phyloP scores from a whole-genome alignment of 2,797 vertebrate genomes.

The Melanotaenia maccullochi region DNA sequence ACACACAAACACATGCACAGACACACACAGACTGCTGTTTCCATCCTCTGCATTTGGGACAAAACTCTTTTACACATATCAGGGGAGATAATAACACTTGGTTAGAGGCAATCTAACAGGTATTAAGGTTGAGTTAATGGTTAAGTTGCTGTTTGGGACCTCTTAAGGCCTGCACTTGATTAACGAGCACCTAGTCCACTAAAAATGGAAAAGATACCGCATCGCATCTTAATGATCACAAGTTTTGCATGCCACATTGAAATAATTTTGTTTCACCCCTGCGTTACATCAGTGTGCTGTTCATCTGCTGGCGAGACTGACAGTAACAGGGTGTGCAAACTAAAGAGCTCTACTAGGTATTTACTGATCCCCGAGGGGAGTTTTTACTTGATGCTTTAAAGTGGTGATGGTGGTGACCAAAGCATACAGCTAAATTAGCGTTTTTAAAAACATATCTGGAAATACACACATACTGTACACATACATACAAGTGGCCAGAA shows the following conservation, averaged over 20 bases:
- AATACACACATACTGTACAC: background rate
- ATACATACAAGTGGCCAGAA: too few species aligned
- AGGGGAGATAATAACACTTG: constrained; percentile 60
- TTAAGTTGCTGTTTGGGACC: constrained; percentile 65
- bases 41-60: background rate
- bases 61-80: constrained; percentile 34
- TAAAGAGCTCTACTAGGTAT: background rate
- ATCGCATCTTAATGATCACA: constrained; percentile 47
- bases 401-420: background rate
- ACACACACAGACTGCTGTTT: constrained; percentile 5
- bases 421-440: background rate
- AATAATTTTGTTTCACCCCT: background rate
- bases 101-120: constrained; percentile 64
- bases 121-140: constrained; percentile 70
- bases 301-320: constrained; percentile 7
- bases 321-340: constrained; percentile 11
- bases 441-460: background rate
- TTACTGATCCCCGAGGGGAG: background rate
- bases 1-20: constrained; percentile 24
- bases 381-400: background rate
- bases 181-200: constrained; percentile 59
- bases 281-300: constrained; percentile 17
- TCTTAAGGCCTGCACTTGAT: constrained; percentile 54
- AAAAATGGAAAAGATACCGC: constrained; percentile 46
- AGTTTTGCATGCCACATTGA: constrained; percentile 28